A percentile compares a stretch with the other conserved stretches of the same genome.
These are phyloP conservation scores for Cebidichthys violaceus DNA, from an alignment of 2,113 vertebrate species.

Conservation along the genomic window DNA sequence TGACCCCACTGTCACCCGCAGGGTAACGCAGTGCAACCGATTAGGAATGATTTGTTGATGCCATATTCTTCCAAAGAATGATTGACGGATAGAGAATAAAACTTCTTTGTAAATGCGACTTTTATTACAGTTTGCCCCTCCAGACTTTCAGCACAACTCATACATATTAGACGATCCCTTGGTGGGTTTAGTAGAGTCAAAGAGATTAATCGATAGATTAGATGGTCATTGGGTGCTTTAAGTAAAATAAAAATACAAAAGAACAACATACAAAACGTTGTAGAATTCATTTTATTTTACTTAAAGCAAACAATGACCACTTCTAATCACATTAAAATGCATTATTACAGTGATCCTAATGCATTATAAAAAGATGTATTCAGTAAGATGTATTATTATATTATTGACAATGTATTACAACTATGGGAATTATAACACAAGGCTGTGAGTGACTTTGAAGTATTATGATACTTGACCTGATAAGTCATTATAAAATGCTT, in stretches of 20 bases:
- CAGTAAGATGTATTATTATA: no score
- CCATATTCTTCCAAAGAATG: not conserved
- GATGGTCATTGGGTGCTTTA: no score
- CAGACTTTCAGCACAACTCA: not conserved
- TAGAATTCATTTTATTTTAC: no score
- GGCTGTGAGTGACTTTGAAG: no score
- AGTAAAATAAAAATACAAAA: no score
- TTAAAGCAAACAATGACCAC: no score
- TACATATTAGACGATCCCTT: not conserved
- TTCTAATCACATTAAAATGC: not conserved
- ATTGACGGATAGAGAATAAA: not conserved
- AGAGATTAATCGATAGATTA: not conserved
- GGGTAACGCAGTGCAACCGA: constrained; percentile 79
- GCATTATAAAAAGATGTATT: no score
- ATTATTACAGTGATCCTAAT: not conserved
- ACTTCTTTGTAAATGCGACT: not conserved
- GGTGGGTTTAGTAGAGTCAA: not conserved
- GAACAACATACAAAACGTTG: no score
- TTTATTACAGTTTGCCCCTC: not conserved
- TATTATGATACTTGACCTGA: no score
- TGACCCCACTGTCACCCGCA: constrained; percentile 96
- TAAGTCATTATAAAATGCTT: no score
- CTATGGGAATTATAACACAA: not conserved
- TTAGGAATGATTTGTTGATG: not conserved
- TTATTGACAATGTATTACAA: no score